Evolutionary conservation across 2,888 invertebrate genomes (phyloP).

Genomic region (Cryptus viduatorius): DNA sequence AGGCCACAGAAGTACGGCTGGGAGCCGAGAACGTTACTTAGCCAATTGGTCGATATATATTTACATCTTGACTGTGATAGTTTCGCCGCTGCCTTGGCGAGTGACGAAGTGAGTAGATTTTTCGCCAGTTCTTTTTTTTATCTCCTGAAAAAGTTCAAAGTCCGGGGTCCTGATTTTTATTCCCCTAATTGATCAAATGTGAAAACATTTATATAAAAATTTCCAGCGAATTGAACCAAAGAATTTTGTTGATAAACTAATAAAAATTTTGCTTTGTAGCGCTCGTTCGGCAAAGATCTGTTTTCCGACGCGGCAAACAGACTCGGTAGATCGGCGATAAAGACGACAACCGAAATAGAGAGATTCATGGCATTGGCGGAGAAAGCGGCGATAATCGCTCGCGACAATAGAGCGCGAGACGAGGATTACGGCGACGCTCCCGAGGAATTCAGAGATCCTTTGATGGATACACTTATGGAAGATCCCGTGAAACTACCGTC

Average conservation of each 20-base stretch:
- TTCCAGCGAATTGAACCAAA: background rate
- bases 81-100: conserved; percentile 96
- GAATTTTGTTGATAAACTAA: background rate
- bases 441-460: conserved; percentile 97
- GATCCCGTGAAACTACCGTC: conserved; percentile 97
- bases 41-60: conserved; percentile 98
- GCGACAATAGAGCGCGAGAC: conserved; percentile 94
- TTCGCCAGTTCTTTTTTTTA: background rate
- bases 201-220: background rate
- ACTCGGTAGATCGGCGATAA: conserved; percentile 93
- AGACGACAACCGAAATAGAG: conserved; percentile 93
- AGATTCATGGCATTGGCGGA: conserved; percentile 92
- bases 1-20: conserved; percentile 98
- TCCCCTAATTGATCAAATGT: too few relatives aligned
- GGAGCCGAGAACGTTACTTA: conserved; percentile 96
- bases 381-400: conserved; percentile 91
- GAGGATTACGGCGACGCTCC: conserved; percentile 98
- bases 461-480: conserved; percentile 99
- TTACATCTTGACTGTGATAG: conserved; percentile 96
- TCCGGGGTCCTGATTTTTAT: too few relatives aligned
- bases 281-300: conserved; percentile 96
- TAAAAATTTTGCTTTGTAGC: conserved; percentile 86
- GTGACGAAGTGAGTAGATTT: conserved; percentile 92
- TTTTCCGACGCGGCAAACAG: conserved; percentile 96
- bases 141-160: background rate